Percentiles rank a stretch among this genome's conserved stretches.
These are phyloP conservation scores for Hoplodrina blanda DNA, from an alignment of 2,888 invertebrate species.

Conservation along the genomic window DNA sequence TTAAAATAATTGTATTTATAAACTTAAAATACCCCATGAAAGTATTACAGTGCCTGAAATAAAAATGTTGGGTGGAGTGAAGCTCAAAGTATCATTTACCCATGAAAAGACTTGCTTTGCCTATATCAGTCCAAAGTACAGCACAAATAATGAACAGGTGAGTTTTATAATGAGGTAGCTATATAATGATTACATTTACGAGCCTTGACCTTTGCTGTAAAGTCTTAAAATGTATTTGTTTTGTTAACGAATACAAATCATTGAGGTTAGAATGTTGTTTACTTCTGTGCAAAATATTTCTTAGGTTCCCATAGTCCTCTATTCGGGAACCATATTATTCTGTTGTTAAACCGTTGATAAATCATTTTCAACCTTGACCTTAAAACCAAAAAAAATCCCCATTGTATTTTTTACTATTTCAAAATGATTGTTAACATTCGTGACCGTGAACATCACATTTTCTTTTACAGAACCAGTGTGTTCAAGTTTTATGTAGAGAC, in stretches of 20 bases:
- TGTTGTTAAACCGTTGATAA: not conserved
- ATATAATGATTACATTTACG: constrained; percentile 1
- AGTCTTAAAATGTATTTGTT: not conserved
- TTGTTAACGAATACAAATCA: not conserved
- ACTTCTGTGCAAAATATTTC: constrained; percentile 18
- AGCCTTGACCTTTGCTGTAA: not conserved
- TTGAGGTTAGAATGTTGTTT: constrained; percentile 67
- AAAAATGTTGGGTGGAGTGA: constrained; percentile 83
- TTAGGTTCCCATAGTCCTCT: constrained; percentile 5
- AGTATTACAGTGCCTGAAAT: constrained; percentile 19
- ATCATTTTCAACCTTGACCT: not conserved
- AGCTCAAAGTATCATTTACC: constrained; percentile 80
- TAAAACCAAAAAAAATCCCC: not conserved
- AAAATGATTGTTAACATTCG: too few relatives aligned
- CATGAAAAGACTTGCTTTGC: constrained; percentile 87
- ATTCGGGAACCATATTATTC: not conserved
- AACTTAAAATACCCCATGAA: constrained; percentile 18
- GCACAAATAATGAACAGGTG: constrained; percentile 84
- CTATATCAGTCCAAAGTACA: constrained; percentile 86
- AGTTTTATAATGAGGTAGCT: constrained; percentile 50
- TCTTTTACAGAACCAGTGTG: constrained; percentile 82
- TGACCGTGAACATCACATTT: too few relatives aligned
- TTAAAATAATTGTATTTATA: constrained; percentile 11
- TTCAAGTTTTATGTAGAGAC: constrained; percentile 85
- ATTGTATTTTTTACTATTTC: not conserved